Base-by-base conservation (phyloP, 2,797 vertebrate genomes). In the Sebastiscus tertius region DNA sequence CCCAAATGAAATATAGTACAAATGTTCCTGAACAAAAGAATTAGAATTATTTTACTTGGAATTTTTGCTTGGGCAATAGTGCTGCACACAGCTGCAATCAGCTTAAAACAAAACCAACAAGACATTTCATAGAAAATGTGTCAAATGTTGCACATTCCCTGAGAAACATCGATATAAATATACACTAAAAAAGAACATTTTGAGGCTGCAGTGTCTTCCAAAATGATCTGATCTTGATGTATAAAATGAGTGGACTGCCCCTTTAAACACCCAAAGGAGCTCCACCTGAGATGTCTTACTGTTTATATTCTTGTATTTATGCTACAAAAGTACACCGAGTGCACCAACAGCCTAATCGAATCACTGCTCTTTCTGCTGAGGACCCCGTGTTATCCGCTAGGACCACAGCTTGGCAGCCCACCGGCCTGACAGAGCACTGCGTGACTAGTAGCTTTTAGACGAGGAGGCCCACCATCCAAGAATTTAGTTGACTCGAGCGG, bases 361-460 rank as follows among this genome's bases (percentile, higher is more conserved):
- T 78, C 66, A 58, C 56, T 46, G 33, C 61, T 54, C 10, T 69
- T 61, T 58, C 56, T 56, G 65, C 65, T 1, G 42, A 70, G 58
- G 81, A 79, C 76, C 71, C 77, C 2, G 55, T 33, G 76, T 79
- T 67, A 42, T 81, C 61, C 77, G 33, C 70, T 42, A 36, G 79
- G 74, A 79, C 85, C 72, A 39, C 67, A 20, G 70, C 65, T 80
- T 91, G 88, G 85, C 85, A 85, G 72, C 72, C 26, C 49, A 18
- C 8, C 4, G 52, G 72, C 71, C 85, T 79, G 70, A 84, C 80
- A 11, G 65, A 87, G 81, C 68, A 2, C 85, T 90, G 87, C 87
- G 88, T 92, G 89, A 90, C 91, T 91, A 24, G n/a, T 46, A 84
- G 88, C 86, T 24, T 81, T 79, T 24, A 72, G 77, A 84, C 4